Percentiles rank a stretch among this genome's conserved stretches.
These are phyloP conservation scores for Vireo griseus DNA, from an alignment of 2,797 vertebrate species.

Conservation along the genomic window DNA sequence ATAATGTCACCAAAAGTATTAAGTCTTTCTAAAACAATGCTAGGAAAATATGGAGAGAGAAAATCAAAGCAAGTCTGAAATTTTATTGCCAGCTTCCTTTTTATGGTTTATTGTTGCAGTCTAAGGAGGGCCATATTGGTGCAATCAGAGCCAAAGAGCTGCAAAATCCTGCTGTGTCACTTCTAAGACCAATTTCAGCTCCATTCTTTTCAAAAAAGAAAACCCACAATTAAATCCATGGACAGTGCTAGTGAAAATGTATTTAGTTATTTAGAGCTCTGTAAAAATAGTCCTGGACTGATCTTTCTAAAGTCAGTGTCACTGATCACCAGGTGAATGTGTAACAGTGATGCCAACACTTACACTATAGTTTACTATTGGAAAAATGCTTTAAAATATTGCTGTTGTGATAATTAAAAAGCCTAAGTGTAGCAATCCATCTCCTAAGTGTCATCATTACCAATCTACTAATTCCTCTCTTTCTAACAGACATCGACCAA, in stretches of 20 bases:
- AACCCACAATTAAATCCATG: background rate
- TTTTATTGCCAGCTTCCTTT: background rate
- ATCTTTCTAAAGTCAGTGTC: background rate
- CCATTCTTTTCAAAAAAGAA: background rate
- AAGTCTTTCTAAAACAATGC: background rate
- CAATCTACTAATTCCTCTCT: background rate
- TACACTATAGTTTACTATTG: background rate
- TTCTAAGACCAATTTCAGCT: background rate
- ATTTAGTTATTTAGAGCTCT: background rate
- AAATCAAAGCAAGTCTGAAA: background rate
- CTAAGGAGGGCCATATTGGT: background rate
- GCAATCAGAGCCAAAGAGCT: background rate
- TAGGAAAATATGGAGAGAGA: background rate
- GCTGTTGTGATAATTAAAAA: background rate
- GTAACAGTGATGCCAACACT: background rate
- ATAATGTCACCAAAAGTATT: background rate
- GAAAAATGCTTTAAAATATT: background rate
- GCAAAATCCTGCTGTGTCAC: background rate
- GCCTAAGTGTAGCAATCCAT: background rate
- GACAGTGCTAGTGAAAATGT: background rate
- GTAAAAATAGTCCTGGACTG: background rate
- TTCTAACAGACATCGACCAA: background rate
- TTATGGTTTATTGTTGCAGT: background rate
- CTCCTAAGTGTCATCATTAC: background rate
- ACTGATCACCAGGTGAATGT: background rate